Evolutionary conservation across 2,113 vertebrate species (phyloP).

Genomic region (Varanus salvator): DNA sequence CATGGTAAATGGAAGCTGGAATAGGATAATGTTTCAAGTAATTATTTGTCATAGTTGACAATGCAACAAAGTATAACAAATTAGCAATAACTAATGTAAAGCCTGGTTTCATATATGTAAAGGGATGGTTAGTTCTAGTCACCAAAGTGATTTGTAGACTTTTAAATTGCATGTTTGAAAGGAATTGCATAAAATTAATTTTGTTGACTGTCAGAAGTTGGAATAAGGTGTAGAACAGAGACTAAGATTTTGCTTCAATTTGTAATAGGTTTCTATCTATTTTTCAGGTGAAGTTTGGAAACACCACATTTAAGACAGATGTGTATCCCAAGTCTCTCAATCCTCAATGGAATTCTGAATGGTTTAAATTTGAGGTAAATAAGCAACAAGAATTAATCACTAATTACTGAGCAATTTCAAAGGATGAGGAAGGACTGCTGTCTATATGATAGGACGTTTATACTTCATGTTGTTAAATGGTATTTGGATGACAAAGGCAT

Average conservation of each 20-base stretch:
- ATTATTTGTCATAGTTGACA: neutral
- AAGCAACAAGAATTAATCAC: neutral
- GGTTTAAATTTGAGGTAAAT: slow-evolving; percentile 99
- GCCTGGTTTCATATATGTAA: neutral
- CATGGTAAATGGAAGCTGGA: neutral
- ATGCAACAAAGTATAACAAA: neutral
- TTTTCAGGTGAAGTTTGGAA: slow-evolving; percentile 97
- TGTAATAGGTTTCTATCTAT: slow-evolving; percentile 15
- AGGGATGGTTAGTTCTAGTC: neutral
- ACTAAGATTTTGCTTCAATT: slow-evolving; percentile 4
- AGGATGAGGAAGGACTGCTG: neutral
- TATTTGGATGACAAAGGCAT: neutral
- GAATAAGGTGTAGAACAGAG: neutral
- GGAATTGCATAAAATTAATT: neutral
- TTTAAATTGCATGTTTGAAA: neutral
- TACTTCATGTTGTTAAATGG: neutral
- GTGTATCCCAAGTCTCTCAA: slow-evolving; percentile 97
- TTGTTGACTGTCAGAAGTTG: neutral
- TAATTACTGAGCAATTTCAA: neutral
- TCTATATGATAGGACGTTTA: neutral
- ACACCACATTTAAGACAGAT: slow-evolving; percentile 98
- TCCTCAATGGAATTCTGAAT: slow-evolving; percentile 99
- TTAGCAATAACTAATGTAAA: neutral
- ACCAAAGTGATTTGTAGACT: neutral
- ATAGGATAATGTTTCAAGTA: neutral